A percentile compares a stretch with the other conserved stretches of the same genome.
Conservation (phyloP, 1,140 invertebrate species). For the Leguminivora glycinivorella region DNA sequence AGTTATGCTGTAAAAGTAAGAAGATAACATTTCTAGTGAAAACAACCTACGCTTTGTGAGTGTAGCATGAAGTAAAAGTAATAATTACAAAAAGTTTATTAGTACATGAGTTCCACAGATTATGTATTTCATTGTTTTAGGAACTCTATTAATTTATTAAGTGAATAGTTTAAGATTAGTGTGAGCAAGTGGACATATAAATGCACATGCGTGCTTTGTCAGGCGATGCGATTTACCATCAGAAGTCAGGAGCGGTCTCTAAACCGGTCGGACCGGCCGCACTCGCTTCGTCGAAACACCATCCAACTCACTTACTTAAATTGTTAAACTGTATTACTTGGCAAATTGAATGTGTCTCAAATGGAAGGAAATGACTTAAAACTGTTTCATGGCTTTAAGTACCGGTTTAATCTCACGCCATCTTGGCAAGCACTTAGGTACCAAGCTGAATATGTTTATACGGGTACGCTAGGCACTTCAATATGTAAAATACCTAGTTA, state of each 20-base stretch:
- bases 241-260: slow-evolving; percentile 65
- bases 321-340: slow-evolving; percentile 64
- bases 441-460: background rate
- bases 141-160: background rate
- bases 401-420: slow-evolving; percentile 2
- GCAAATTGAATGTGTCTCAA: slow-evolving; percentile 44
- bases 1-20: too few relatives aligned
- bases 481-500: background rate
- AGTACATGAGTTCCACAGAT: slow-evolving; percentile 25
- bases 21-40: background rate
- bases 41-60: background rate
- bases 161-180: background rate
- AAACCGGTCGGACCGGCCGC: slow-evolving; percentile 72
- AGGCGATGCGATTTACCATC: slow-evolving; percentile 65
- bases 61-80: background rate
- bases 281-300: slow-evolving; percentile 60
- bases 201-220: slow-evolving; percentile 46
- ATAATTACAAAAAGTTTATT: slow-evolving; percentile 20
- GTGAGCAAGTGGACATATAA: slow-evolving; percentile 10
- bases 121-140: too few relatives aligned
- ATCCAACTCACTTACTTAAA: slow-evolving; percentile 59
- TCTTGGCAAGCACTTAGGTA: background rate
- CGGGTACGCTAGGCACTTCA: background rate
- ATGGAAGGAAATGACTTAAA: slow-evolving; percentile 34
- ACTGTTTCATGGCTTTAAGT: slow-evolving; percentile 12